Percentiles rank a stretch among this genome's conserved stretches.
Evolutionary conservation across 2,888 invertebrate species (phyloP).

Genomic region (Timema podura): DNA sequence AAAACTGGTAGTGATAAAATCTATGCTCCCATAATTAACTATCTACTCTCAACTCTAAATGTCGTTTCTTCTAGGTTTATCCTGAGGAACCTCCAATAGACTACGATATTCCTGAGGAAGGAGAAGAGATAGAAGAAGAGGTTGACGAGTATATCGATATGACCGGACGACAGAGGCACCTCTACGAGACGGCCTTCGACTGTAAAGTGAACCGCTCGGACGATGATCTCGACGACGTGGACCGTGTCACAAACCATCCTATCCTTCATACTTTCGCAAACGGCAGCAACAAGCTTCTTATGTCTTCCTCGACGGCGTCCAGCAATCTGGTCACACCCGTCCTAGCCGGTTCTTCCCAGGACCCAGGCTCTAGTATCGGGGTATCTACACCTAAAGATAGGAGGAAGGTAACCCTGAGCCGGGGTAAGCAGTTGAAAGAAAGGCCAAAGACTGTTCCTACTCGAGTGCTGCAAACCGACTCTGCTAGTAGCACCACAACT

Average conservation of each 20-base stretch:
- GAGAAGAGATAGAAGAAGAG: neutral
- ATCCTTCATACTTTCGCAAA: constrained; percentile 48
- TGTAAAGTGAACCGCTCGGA: constrained; percentile 79
- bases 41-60: neutral
- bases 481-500: constrained; percentile 40
- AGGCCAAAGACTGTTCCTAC: constrained; percentile 59
- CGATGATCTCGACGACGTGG: constrained; percentile 75
- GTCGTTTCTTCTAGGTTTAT: constrained; percentile 42
- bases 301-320: constrained; percentile 4
- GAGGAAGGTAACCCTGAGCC: constrained; percentile 39
- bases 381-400: constrained; percentile 47
- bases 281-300: constrained; percentile 19
- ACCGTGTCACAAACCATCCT: constrained; percentile 76
- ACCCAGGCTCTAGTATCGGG: constrained; percentile 14
- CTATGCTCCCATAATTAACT: too few species aligned
- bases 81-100: constrained; percentile 44
- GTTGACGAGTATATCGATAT: constrained; percentile 48
- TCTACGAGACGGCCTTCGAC: constrained; percentile 88
- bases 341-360: constrained; percentile 19
- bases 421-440: constrained; percentile 39
- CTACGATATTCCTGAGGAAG: constrained; percentile 40
- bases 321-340: constrained; percentile 8
- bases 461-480: constrained; percentile 47
- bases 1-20: too few species aligned
- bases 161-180: constrained; percentile 60